Percentiles rank a stretch among this genome's conserved stretches.
phyloP scores from a whole-genome alignment of 2,888 invertebrate species.

The Tenthredo mesomela region DNA sequence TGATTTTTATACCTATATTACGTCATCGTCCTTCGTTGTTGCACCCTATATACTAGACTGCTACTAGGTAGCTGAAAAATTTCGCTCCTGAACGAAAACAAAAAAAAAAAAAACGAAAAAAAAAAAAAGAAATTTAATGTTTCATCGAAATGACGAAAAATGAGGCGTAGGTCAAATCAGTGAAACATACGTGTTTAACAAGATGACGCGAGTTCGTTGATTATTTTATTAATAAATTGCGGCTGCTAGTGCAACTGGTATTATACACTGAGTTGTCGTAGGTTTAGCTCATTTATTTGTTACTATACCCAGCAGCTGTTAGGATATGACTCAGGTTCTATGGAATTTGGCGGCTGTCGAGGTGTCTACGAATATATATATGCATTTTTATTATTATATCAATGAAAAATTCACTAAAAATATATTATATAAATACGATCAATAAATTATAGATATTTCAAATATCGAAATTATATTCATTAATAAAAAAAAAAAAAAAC shows the following conservation, averaged over 20 bases:
- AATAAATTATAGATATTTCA: not conserved
- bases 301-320: slow-evolving; percentile 13
- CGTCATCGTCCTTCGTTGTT: not conserved
- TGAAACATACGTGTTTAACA: slow-evolving; percentile 12
- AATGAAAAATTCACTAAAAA: not conserved
- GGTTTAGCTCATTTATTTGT: slow-evolving; percentile 40
- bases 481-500: not conserved
- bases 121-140: not conserved
- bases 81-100: not conserved
- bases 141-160: not conserved
- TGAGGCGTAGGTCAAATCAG: slow-evolving; percentile 37
- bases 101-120: not conserved
- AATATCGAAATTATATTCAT: not conserved
- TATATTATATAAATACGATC: not conserved
- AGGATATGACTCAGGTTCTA: slow-evolving; percentile 38
- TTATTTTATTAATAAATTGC: slow-evolving; percentile 47
- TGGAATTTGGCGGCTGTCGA: slow-evolving; percentile 35
- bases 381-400: not conserved
- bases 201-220: slow-evolving; percentile 38
- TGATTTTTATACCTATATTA: slow-evolving; percentile 53
- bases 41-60: not conserved
- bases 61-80: not conserved
- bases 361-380: slow-evolving; percentile 23
- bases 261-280: not conserved
- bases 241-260: slow-evolving; percentile 20